Base-by-base conservation (phyloP, 2,113 vertebrate genomes). In the Phasianus colchicus region DNA sequence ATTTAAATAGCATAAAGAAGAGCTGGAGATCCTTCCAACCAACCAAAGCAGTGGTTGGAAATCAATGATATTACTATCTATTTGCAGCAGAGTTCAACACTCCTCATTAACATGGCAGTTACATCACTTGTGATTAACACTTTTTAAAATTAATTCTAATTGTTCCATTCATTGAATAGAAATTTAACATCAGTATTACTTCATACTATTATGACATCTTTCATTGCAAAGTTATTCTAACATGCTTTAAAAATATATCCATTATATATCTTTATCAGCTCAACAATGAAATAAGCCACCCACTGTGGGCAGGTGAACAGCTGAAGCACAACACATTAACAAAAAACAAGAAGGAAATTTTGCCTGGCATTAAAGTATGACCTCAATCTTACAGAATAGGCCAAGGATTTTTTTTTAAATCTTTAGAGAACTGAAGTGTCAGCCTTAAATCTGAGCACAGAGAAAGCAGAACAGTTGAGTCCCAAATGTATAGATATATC, bases 111-210 rank as follows among this genome's bases (percentile, higher is more conserved):
- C 36, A 58, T n/a, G 74, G 77, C 69, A 91, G 13, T 69, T 78
- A 75, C 36, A 82, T 90, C 83, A 86, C 48, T 54, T 83, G 36
- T 84, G 76, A 89, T 94, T 73, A 90, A 82, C 69, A 89, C 27
- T 18, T 92, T 74, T 42, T 58, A 55, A 50, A 82, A 83, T 83
- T 86, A 76, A 72, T 94, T 82, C 47, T 20, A 79, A 43, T 43
- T 54, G 22, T 66, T 95, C 10, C 12, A 61, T 84, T 90, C 61
- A 40, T 61, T 88, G 48, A 83, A 76, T 69, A 65, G 86, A 93
- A 86, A 54, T 1, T 2, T 45, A 92, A 45, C 48, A 72, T 72
- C 69, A 64, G 34, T 47, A 80, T 81, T 67, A 69, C 32, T 82
- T 79, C 50, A 67, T 16, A 86, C 58, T 80, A 71, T 67, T 24